Evolutionary conservation across 2,888 invertebrate genomes (phyloP).

Genomic region (Thereva unica): DNA sequence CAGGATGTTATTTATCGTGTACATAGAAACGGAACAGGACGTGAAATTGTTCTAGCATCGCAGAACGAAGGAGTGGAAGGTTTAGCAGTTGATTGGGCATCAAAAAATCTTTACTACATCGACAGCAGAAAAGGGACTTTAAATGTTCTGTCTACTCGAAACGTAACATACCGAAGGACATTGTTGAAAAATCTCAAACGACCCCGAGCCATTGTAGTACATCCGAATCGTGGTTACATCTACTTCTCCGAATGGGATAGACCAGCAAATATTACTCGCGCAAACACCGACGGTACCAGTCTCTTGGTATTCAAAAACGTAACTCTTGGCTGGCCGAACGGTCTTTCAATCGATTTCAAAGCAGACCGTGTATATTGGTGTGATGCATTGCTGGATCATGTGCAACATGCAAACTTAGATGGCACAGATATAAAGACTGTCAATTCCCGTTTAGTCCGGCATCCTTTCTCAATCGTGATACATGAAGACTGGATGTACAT

Average conservation of each 20-base stretch:
- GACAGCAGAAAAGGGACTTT: conserved; percentile 92
- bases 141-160: conserved; percentile 87
- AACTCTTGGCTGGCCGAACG: conserved; percentile 97
- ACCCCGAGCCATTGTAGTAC: conserved; percentile 94
- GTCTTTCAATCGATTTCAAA: conserved; percentile 88
- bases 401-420: conserved; percentile 89
- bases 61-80: conserved; percentile 98
- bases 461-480: conserved; percentile 91
- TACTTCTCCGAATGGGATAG: conserved; percentile 97
- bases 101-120: conserved; percentile 93
- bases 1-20: conserved; percentile 91
- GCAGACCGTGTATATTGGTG: conserved; percentile 94
- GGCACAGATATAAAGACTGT: conserved; percentile 90
- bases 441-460: conserved; percentile 80
- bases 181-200: conserved; percentile 85
- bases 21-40: conserved; percentile 75
- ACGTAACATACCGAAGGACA: conserved; percentile 81
- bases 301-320: conserved; percentile 86
- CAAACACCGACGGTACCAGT: conserved; percentile 86
- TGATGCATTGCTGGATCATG: conserved; percentile 93
- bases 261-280: conserved; percentile 94
- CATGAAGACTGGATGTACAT: conserved; percentile 92
- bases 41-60: conserved; percentile 89
- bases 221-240: conserved; percentile 91
- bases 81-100: conserved; percentile 92